Percentiles rank a stretch among this genome's conserved stretches.
phyloP scores from a whole-genome alignment of 2,797 vertebrate genomes.

The Delichon dasypus region DNA sequence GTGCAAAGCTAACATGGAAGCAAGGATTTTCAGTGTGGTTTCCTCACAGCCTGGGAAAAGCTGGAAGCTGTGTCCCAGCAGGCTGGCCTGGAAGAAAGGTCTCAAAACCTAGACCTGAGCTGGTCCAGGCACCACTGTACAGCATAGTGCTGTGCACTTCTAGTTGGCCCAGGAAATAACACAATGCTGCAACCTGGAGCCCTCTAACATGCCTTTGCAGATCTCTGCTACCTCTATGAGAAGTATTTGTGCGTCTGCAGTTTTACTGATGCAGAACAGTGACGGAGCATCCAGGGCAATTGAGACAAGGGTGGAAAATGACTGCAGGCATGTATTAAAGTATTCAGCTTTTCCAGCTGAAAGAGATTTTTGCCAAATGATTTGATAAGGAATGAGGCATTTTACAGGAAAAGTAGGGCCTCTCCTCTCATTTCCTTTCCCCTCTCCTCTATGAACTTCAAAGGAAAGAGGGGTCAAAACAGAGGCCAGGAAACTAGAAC shows the following conservation, averaged over 20 bases:
- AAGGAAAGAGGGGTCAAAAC: slow-evolving; percentile 57
- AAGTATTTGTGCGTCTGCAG: background rate
- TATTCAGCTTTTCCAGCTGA: slow-evolving; percentile 45
- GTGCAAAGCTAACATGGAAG: accelerated
- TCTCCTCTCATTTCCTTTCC: slow-evolving; percentile 62
- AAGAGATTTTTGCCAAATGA: slow-evolving; percentile 35
- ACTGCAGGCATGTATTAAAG: slow-evolving; percentile 27
- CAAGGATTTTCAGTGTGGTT: background rate
- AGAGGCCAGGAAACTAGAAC: slow-evolving; percentile 48
- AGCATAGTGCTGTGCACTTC: background rate
- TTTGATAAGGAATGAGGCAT: slow-evolving; percentile 50
- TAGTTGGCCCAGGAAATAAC: background rate
- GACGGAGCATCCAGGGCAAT: background rate
- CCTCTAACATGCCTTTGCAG: background rate
- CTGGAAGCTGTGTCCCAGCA: background rate
- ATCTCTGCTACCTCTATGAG: background rate
- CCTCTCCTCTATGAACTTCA: slow-evolving; percentile 46
- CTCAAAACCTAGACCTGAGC: background rate
- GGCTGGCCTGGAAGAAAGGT: background rate
- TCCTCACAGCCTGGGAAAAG: background rate
- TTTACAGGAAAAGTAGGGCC: slow-evolving; percentile 60
- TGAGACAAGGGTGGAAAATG: background rate
- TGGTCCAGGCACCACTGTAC: background rate
- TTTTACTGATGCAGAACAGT: background rate
- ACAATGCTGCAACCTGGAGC: background rate